A percentile compares a stretch with the other conserved stretches of the same genome.
phyloP scores from a whole-genome alignment of 2,888 invertebrate species.

The Malachius bipustulatus region DNA sequence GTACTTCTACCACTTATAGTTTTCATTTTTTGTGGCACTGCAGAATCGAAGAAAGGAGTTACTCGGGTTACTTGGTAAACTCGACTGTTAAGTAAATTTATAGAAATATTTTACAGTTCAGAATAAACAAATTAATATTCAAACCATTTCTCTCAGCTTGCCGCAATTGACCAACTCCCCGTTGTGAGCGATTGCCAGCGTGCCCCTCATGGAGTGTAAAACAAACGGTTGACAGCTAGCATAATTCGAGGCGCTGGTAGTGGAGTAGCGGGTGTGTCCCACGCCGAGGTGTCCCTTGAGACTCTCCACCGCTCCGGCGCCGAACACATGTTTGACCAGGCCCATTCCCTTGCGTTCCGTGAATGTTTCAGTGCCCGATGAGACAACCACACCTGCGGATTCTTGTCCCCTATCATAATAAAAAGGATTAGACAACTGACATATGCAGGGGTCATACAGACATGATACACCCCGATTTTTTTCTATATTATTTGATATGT shows the following conservation, averaged over 20 bases:
- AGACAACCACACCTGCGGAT: conserved; percentile 93
- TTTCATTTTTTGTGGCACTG: too few species aligned
- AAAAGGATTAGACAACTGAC: too few species aligned
- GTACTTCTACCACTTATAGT: too few species aligned
- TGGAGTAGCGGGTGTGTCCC: conserved; percentile 95
- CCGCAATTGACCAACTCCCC: conserved; percentile 93
- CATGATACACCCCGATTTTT: too few species aligned
- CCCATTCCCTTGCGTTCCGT: conserved; percentile 90
- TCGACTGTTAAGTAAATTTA: too few species aligned
- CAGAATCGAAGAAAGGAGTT: too few species aligned
- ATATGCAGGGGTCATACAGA: too few species aligned
- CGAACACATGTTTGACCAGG: conserved; percentile 86
- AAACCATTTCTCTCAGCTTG: conserved; percentile 74
- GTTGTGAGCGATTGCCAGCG: conserved; percentile 92
- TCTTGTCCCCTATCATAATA: conserved; percentile 98
- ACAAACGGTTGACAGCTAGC: conserved; percentile 98
- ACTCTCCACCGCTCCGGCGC: conserved; percentile 73
- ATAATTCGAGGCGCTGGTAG: conserved; percentile 81
- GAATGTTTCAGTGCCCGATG: conserved; percentile 71
- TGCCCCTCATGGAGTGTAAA: conserved; percentile 92
- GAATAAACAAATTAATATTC: conserved; percentile 12
- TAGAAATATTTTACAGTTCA: conserved; percentile 6
- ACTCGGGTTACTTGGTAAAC: too few species aligned
- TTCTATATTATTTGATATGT: too few species aligned
- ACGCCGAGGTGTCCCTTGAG: conserved; percentile 84